Evolutionary conservation across 2,888 invertebrate species (phyloP).

Genomic region (Drosophila koepferae): DNA sequence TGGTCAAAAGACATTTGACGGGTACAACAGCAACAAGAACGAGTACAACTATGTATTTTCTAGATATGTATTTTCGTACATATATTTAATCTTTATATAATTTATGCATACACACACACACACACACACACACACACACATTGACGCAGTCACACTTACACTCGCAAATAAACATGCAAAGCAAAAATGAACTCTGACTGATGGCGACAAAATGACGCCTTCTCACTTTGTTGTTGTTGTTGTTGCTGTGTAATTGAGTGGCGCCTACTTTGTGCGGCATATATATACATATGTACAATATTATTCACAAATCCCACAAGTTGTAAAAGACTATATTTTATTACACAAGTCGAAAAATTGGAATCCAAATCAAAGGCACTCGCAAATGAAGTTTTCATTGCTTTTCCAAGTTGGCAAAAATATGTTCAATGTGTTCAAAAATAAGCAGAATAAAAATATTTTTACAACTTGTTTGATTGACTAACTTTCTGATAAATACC

Average conservation of each 20-base stretch:
- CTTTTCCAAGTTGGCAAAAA: background rate
- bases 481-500: background rate
- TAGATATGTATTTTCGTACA: conserved; percentile 15
- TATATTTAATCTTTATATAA: conserved; percentile 55
- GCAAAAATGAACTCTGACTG: conserved; percentile 80
- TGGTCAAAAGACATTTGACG: conserved; percentile 64
- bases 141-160: too few species aligned
- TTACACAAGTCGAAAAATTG: conserved; percentile 47
- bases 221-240: conserved; percentile 22
- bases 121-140: conserved; percentile 15
- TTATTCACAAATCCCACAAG: conserved; percentile 33
- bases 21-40: conserved; percentile 20
- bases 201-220: conserved; percentile 74
- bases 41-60: conserved; percentile 14
- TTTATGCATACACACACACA: conserved; percentile 56
- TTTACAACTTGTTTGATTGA: background rate
- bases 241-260: conserved; percentile 69
- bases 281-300: conserved; percentile 13
- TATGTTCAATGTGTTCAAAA: background rate
- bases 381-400: conserved; percentile 26
- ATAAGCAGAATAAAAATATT: background rate
- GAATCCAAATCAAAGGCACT: conserved; percentile 19
- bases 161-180: conserved; percentile 75
- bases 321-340: conserved; percentile 53
- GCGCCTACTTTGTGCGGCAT: conserved; percentile 58